These are phyloP conservation scores for Ophraella communa DNA, from an alignment of 2,888 invertebrate species.

Conservation along the genomic window DNA sequence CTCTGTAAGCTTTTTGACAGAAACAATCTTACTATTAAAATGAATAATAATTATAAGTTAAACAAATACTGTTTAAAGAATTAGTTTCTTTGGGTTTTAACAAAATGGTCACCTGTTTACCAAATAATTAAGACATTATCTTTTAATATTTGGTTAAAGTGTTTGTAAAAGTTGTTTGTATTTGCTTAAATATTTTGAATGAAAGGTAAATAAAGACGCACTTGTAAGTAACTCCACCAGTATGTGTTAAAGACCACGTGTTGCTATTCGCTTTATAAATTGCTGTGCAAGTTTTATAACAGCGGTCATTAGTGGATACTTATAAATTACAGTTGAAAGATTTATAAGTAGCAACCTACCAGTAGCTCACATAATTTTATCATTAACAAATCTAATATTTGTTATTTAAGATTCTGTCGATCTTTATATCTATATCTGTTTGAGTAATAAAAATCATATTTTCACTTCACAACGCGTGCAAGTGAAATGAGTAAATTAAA, in stretches of 20 bases:
- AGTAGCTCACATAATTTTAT: background rate
- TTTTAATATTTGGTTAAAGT: no score
- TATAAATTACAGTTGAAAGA: background rate
- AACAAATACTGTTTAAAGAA: no score
- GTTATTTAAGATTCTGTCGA: background rate
- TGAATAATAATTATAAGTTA: no score
- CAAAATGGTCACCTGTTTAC: background rate
- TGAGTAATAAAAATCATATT: background rate
- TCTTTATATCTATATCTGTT: no score
- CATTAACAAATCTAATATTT: background rate
- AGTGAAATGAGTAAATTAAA: background rate
- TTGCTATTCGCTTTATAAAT: background rate
- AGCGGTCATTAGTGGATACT: background rate
- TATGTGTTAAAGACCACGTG: background rate
- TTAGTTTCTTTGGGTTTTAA: no score
- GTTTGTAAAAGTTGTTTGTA: no score
- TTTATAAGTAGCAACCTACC: background rate
- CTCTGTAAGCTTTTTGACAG: no score
- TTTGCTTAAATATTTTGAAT: no score
- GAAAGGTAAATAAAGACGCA: no score
- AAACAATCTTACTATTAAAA: no score
- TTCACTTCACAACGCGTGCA: background rate
- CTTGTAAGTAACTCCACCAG: background rate
- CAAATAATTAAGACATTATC: no score
- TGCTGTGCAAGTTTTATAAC: background rate